phyloP scores from a whole-genome alignment of 1,140 invertebrate species.

The Platyscapa corneri region DNA sequence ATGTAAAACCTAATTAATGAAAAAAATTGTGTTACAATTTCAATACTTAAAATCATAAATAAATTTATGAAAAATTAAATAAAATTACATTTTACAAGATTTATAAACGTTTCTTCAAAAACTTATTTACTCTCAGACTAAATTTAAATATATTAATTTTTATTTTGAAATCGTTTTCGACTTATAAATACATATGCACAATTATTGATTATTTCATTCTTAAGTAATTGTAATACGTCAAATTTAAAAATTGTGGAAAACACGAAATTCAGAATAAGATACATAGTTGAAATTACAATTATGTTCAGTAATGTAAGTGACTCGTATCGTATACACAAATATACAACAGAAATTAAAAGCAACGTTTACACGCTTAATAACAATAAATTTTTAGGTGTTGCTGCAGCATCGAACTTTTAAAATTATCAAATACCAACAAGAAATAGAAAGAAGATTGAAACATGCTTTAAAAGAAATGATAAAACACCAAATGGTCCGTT shows the following conservation, averaged over 20 bases:
- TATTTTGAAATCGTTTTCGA: no score
- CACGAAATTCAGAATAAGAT: no score
- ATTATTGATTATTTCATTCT: no score
- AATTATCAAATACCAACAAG: slow-evolving; percentile 1
- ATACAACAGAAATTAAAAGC: not conserved
- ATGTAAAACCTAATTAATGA: not conserved
- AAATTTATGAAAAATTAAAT: no score
- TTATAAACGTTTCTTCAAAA: no score
- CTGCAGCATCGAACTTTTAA: not conserved
- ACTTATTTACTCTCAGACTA: no score
- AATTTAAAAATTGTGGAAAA: no score
- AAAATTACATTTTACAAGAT: no score
- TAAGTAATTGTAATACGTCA: no score
- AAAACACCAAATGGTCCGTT: slow-evolving; percentile 63
- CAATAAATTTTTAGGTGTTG: slow-evolving; percentile 2
- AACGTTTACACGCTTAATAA: not conserved
- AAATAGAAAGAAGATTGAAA: slow-evolving; percentile 43
- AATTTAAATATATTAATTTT: no score
- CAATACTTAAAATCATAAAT: not conserved
- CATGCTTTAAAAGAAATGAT: slow-evolving; percentile 63
- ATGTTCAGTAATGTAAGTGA: not conserved
- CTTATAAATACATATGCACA: no score
- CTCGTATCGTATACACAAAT: slow-evolving; percentile 42
- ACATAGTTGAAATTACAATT: not conserved
- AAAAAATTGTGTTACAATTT: no score